These are phyloP conservation scores for Calidris pygmaea DNA, from an alignment of 2,113 vertebrate species.

Conservation along the genomic window DNA sequence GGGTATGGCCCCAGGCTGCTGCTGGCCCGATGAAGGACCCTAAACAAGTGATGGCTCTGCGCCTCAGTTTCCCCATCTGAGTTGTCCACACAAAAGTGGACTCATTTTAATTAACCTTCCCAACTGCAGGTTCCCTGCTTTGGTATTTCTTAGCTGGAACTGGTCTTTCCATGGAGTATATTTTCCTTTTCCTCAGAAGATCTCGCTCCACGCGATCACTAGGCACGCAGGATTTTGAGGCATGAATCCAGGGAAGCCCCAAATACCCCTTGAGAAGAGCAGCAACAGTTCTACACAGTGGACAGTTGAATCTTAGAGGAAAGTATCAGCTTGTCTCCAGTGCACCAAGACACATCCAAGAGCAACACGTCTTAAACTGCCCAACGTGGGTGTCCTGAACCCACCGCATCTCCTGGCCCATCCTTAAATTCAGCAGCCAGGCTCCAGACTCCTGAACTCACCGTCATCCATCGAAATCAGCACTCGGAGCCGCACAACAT, in stretches of 20 bases:
- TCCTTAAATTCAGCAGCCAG: background rate
- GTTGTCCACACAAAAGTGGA: background rate
- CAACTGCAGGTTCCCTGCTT: background rate
- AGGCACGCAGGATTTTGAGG: background rate
- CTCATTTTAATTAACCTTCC: background rate
- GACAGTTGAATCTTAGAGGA: background rate
- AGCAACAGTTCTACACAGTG: background rate
- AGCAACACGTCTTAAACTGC: background rate
- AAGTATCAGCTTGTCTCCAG: background rate
- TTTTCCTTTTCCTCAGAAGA: background rate
- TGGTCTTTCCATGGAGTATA: background rate
- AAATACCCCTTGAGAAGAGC: background rate
- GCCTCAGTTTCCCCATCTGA: background rate
- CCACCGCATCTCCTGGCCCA: background rate
- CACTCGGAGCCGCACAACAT: background rate
- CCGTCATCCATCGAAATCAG: background rate
- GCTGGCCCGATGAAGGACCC: background rate
- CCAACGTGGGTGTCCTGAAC: rapidly evolving
- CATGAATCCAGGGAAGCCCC: background rate
- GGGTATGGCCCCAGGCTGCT: background rate
- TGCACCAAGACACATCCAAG: background rate
- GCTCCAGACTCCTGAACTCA: background rate
- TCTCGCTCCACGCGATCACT: background rate
- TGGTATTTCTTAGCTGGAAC: background rate
- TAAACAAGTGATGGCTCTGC: background rate